Conservation (phyloP, 2,113 vertebrate genomes). For the Reinhardtius hippoglossoides region DNA sequence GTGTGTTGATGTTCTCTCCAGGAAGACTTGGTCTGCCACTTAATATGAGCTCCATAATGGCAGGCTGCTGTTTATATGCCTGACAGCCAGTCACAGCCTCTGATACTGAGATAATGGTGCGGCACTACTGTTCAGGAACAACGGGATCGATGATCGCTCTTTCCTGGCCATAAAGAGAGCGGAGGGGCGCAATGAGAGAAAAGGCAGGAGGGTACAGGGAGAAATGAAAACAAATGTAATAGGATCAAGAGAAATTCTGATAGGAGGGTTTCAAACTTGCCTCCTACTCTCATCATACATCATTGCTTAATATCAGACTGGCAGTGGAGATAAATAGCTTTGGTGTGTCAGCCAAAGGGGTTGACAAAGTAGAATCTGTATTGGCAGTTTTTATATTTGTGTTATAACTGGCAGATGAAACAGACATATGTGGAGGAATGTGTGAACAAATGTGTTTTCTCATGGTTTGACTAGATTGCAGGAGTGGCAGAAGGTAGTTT, state of each 20-base stretch:
- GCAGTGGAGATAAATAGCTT: slow-evolving; percentile 28
- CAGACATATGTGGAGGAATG: no score
- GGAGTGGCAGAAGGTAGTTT: no score
- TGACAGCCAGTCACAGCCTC: slow-evolving; percentile 20
- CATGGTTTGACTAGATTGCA: no score
- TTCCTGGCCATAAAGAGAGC: slow-evolving; percentile 30
- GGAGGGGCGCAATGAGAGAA: not conserved
- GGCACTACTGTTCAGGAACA: slow-evolving; percentile 31
- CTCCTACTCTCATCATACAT: slow-evolving; percentile 19
- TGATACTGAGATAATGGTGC: slow-evolving; percentile 50
- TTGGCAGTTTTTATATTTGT: no score
- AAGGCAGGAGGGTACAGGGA: not conserved
- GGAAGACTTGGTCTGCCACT: slow-evolving; percentile 25
- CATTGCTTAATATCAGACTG: slow-evolving; percentile 28
- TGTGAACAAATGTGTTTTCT: no score
- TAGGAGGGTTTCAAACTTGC: slow-evolving; percentile 20
- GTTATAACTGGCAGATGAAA: no score
- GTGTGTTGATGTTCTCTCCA: slow-evolving; percentile 11
- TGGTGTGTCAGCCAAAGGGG: slow-evolving; percentile 14
- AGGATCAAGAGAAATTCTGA: not conserved
- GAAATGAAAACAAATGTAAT: slow-evolving; percentile 18
- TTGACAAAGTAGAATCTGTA: no score
- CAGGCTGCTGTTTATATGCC: slow-evolving; percentile 22
- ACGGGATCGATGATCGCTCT: slow-evolving; percentile 59
- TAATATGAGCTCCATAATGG: slow-evolving; percentile 19